Evolutionary conservation across 2,113 vertebrate genomes (phyloP).

Genomic region (Hiodon alosoides): DNA sequence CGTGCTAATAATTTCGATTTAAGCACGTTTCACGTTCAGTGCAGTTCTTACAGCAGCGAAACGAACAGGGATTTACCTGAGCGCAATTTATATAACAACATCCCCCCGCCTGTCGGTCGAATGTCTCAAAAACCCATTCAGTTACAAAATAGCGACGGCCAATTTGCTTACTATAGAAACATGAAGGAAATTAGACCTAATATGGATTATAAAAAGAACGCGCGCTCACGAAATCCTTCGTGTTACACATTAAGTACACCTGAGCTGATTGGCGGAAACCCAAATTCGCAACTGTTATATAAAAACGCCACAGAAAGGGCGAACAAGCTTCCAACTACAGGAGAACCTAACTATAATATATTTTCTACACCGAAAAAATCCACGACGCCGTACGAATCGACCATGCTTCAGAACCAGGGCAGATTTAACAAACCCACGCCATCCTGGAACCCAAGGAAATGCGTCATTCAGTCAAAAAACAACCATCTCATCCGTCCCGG

Average conservation of each 20-base stretch:
- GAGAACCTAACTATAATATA: slow-evolving; percentile 87
- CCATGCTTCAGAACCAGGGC: slow-evolving; percentile 75
- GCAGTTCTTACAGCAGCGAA: slow-evolving; percentile 80
- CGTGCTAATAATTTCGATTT: slow-evolving; percentile 81
- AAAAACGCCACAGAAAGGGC: slow-evolving; percentile 86
- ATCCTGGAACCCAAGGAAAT: slow-evolving; percentile 93
- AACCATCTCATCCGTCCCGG: slow-evolving; percentile 85
- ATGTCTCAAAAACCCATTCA: slow-evolving; percentile 99
- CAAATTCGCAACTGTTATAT: slow-evolving; percentile 84
- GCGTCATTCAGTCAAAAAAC: slow-evolving; percentile 75
- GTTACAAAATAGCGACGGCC: slow-evolving; percentile 90
- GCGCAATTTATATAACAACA: slow-evolving; percentile 89
- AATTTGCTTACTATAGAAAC: slow-evolving; percentile 86
- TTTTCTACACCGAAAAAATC: slow-evolving; percentile 96
- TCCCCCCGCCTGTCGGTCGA: slow-evolving; percentile 83
- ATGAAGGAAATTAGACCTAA: slow-evolving; percentile 83
- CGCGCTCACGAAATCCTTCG: slow-evolving; percentile 66
- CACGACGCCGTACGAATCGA: slow-evolving; percentile 81
- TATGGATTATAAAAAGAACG: slow-evolving; percentile 76
- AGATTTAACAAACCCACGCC: slow-evolving; percentile 88
- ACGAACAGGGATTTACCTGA: slow-evolving; percentile 73
- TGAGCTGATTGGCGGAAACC: slow-evolving; percentile 56
- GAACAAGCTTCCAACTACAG: slow-evolving; percentile 78
- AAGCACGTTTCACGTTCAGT: slow-evolving; percentile 89
- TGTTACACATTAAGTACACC: slow-evolving; percentile 80